A percentile compares a stretch with the other conserved stretches of the same genome.
Evolutionary conservation across 2,888 invertebrate species (phyloP).

Genomic region (Leptopterna dolabrata): DNA sequence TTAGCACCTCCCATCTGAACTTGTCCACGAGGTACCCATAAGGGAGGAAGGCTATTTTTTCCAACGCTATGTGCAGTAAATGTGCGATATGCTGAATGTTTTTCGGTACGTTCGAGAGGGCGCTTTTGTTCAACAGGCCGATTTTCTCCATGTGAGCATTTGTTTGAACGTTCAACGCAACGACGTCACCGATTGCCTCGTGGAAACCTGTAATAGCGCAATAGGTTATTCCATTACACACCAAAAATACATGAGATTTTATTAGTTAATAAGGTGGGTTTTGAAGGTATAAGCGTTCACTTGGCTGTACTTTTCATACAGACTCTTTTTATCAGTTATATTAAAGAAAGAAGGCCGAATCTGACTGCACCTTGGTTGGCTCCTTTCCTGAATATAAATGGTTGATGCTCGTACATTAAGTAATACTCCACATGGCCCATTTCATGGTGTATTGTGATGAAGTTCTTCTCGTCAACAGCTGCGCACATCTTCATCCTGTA

Average conservation of each 20-base stretch:
- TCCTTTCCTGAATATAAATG: constrained; percentile 78
- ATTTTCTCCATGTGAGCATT: constrained; percentile 80
- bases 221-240: no score
- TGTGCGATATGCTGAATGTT: constrained; percentile 79
- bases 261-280: neutral
- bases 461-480: constrained; percentile 72
- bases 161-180: constrained; percentile 77
- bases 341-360: no score
- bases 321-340: no score
- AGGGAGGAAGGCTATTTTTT: constrained; percentile 78
- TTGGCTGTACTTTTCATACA: no score
- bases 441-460: constrained; percentile 73
- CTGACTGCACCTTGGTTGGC: constrained; percentile 65
- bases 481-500: constrained; percentile 80
- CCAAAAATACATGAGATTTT: no score
- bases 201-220: constrained; percentile 74
- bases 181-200: constrained; percentile 80
- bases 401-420: constrained; percentile 78
- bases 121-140: constrained; percentile 58
- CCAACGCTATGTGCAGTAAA: constrained; percentile 75
- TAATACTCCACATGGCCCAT: constrained; percentile 86
- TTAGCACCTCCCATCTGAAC: constrained; percentile 78
- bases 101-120: constrained; percentile 70
- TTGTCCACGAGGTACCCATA: constrained; percentile 78
- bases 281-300: no score